These are phyloP conservation scores for Avahi laniger DNA, from an alignment of 2,797 vertebrate species.

Conservation along the genomic window DNA sequence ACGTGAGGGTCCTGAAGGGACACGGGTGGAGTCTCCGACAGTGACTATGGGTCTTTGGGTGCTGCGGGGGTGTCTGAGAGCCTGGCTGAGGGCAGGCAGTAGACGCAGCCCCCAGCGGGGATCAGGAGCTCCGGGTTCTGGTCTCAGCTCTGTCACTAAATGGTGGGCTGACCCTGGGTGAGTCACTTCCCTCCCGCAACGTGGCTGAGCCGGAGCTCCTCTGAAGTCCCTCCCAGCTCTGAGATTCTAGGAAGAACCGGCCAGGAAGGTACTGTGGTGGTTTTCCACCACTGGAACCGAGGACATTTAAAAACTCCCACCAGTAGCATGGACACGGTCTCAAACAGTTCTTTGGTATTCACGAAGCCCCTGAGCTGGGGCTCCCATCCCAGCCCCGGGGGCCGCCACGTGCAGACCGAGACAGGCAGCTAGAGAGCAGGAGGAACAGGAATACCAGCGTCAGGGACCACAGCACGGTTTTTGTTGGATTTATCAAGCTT, in stretches of 20 bases:
- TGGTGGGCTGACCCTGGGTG: background rate
- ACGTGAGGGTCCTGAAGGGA: background rate
- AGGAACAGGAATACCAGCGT: background rate
- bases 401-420: background rate
- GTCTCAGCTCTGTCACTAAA: background rate
- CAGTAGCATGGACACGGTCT: background rate
- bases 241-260: background rate
- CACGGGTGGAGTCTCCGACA: background rate
- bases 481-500: background rate
- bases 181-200: background rate
- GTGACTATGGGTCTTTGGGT: background rate
- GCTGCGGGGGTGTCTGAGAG: background rate
- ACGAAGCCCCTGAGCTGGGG: background rate
- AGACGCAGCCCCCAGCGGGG: fast-evolving
- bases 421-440: background rate
- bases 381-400: background rate
- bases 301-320: background rate
- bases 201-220: background rate
- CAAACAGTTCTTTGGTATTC: background rate
- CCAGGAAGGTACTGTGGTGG: background rate
- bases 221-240: background rate
- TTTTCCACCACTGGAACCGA: background rate
- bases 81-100: background rate
- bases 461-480: background rate
- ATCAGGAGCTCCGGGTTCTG: background rate